Evolutionary conservation across 2,797 vertebrate species (phyloP), one percentile per base, ranked within the genome.

Genomic region (Crax fasciolata): DNA sequence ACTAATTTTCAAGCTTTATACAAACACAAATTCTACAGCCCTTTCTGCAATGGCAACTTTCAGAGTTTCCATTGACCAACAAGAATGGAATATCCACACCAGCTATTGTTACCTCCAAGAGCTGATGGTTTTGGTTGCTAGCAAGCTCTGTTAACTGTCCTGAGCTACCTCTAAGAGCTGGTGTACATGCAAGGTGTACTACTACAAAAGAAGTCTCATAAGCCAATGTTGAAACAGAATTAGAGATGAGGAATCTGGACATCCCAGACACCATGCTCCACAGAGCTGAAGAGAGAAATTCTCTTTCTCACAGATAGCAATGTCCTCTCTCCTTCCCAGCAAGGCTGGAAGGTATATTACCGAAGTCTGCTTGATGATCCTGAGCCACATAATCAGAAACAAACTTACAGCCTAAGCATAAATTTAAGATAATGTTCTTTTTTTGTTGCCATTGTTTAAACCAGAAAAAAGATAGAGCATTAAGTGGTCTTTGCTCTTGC

Each of bases 251-350:
- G 28, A 70, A 94, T 76, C 27, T 52, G 39, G 32, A 55, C 1
- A 2, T 25, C 6, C 15, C n/a, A 52, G 24, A 41, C 55, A 35
- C 61, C 57, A 43, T 0, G 0, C 35, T 66, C 17, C 23, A 43
- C 8, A 57, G 25, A 90, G 24, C 17, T 35, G n/a, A 83, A 78
- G 15, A 0, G 1, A 41, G 12, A 0, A 0, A 68, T 65, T 27
- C 24, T 32, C 77, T 67, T 71, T n/a, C 65, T 27, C 51, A 46
- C 13, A 92, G 1, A 15, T 44, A 21, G 24, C 3, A 2, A 44
- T n/a, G 43, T 3, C 38, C 1, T 4, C 20, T 38, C n/a, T 43
- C 16, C 16, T 13, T 13, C 27, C 3, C 1, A 0, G 6, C 9
- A 87, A 63, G 20, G 44, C 28, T 43, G 61, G 23, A 57, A 84